phyloP scores from a whole-genome alignment of 1,140 invertebrate species.

The Pseudomyrmex concolor region DNA sequence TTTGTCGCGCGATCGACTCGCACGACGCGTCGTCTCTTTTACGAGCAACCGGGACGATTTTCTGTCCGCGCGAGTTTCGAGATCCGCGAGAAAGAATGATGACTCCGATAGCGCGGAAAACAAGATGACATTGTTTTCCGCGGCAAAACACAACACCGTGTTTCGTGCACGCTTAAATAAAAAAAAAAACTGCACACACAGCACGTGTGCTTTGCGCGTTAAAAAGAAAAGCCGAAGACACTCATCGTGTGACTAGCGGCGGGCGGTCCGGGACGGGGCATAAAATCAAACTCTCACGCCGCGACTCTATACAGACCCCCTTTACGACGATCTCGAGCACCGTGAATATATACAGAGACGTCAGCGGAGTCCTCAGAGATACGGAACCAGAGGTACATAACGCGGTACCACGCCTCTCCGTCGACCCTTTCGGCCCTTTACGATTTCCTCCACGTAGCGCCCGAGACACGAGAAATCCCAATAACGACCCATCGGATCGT shows the following conservation, averaged over 20 bases:
- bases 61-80: neutral
- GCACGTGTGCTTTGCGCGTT: constrained; percentile 21
- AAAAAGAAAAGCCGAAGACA: constrained; percentile 32
- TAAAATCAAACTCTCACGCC: constrained; percentile 67
- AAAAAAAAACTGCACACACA: constrained; percentile 56
- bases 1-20: constrained; percentile 71
- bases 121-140: constrained; percentile 39
- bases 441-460: constrained; percentile 68
- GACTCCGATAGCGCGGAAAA: constrained; percentile 33
- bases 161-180: constrained; percentile 7
- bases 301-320: constrained; percentile 45
- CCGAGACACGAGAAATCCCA: constrained; percentile 47
- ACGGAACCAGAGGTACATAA: constrained; percentile 45
- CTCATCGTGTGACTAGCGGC: constrained; percentile 64
- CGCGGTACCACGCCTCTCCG: constrained; percentile 52
- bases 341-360: constrained; percentile 68
- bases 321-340: constrained; percentile 68
- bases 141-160: constrained; percentile 25
- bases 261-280: constrained; percentile 64
- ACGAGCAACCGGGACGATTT: constrained; percentile 56
- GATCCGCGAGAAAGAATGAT: constrained; percentile 22
- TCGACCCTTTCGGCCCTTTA: constrained; percentile 69
- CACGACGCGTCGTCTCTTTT: constrained; percentile 61
- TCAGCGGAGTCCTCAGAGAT: constrained; percentile 62
- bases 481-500: constrained; percentile 69